phyloP scores from a whole-genome alignment of 2,113 vertebrate genomes.

The Genyomyrus donnyi region DNA sequence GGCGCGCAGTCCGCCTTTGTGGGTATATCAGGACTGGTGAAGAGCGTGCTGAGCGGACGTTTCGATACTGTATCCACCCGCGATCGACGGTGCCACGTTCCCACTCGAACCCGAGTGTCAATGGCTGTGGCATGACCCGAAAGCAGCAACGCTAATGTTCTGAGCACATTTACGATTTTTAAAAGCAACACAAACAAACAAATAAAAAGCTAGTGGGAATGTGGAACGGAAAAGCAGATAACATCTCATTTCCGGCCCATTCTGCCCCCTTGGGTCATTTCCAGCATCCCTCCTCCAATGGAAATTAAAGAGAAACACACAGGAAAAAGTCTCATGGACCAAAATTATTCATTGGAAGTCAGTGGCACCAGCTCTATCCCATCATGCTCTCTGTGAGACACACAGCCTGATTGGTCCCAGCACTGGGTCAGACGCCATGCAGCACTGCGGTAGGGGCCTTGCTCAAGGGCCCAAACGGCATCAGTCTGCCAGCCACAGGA shows the following conservation, averaged over 20 bases:
- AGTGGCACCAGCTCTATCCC: slow-evolving; percentile 24
- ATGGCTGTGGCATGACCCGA: not conserved
- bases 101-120: not conserved
- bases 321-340: not conserved
- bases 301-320: not conserved
- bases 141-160: not conserved
- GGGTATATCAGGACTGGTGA: not conserved
- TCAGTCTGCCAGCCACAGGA: not conserved
- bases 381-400: slow-evolving; percentile 28
- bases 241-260: not conserved
- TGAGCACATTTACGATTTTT: not conserved
- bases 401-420: not conserved
- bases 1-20: not conserved
- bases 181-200: not conserved
- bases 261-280: not conserved
- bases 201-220: not conserved
- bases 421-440: not conserved
- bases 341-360: slow-evolving; percentile 28
- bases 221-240: not conserved
- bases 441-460: not conserved
- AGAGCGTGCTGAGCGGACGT: not conserved
- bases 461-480: not conserved
- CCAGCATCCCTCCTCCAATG: not conserved
- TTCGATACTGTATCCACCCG: not conserved
- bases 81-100: not conserved